Evolutionary conservation across 2,797 vertebrate species (phyloP), one percentile per base, ranked within the genome.

Genomic region (Chelon labrosus): DNA sequence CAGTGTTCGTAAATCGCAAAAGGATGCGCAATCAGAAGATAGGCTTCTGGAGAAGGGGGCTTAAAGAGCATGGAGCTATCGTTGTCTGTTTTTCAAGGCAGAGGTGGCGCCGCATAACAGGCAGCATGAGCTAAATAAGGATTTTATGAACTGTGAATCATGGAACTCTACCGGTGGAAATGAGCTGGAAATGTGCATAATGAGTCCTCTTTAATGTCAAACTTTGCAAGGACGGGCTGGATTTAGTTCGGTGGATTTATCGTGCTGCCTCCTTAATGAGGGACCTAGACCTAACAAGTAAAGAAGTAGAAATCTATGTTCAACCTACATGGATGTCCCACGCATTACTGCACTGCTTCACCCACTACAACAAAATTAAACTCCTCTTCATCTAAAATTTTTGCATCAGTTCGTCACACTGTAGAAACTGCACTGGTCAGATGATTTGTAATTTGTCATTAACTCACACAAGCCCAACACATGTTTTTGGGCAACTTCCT

Each of bases 381-480:
- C 2, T 67, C 41, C 22, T 70, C 31, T 17, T 62, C 41, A 25
- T 20, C 22, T 9, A 0, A 49, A 51, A 65, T 65, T 9, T 60
- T 22, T 50, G 5, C 9, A 64, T 58, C 41, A 2, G 3, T 59
- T 35, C 53, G 31, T 56, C 37, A 39, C 54, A 42, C 31, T 20
- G 25, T 38, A 44, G 22, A 25, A 41, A 14, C 8, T 73, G 17
- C 16, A 9, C 61, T 55, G 56, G 77, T 83, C 65, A 47, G 20
- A 66, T 74, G 41, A 62, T 39, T 42, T 62, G 39, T 64, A 77
- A 82, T 85, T 51, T 59, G 44, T 56, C 38, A 77, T 75, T 73
- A 69, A 31, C 49, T 65, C 44, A 66, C 2, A 1, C 46, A 85
- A 85, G 83, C 47, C 80, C 71, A 78, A 57, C 67, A 66, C 46